These are phyloP conservation scores for Empis stercorea DNA, from an alignment of 2,888 invertebrate genomes.

Conservation along the genomic window DNA sequence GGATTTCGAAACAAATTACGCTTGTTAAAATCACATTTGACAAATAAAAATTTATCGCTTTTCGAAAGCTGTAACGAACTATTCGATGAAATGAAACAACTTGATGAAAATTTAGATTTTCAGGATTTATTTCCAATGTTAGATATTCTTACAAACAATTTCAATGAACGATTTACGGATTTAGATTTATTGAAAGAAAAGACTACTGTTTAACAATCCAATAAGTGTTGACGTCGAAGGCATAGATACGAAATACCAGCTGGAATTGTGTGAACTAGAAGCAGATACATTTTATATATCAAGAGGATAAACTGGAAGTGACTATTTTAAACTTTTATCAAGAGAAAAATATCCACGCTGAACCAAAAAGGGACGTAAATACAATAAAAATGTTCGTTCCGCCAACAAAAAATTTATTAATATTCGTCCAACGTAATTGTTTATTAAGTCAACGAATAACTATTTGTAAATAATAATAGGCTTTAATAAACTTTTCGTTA, in stretches of 20 bases:
- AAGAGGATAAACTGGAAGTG: not conserved
- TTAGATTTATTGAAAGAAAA: not conserved
- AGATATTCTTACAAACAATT: not conserved
- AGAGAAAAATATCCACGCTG: not conserved
- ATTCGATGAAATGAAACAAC: too few species aligned
- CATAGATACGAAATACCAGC: not conserved
- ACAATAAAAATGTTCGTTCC: too few species aligned
- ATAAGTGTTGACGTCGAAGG: not conserved
- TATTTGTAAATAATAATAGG: too few species aligned
- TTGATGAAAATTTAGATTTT: not conserved
- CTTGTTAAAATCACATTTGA: too few species aligned
- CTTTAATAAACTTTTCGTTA: too few species aligned
- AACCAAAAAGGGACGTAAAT: too few species aligned
- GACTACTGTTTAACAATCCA: not conserved
- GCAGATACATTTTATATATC: not conserved
- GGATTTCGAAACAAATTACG: too few species aligned
- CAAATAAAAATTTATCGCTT: too few species aligned
- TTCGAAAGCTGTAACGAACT: too few species aligned
- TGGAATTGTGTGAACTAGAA: not conserved
- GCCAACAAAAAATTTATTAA: too few species aligned
- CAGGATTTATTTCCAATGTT: not conserved
- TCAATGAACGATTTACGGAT: not conserved
- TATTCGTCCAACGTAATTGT: too few species aligned
- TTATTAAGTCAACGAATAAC: too few species aligned
- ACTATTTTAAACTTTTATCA: not conserved